Base-by-base conservation (phyloP, 2,888 invertebrate species). In the Seira musarum region DNA sequence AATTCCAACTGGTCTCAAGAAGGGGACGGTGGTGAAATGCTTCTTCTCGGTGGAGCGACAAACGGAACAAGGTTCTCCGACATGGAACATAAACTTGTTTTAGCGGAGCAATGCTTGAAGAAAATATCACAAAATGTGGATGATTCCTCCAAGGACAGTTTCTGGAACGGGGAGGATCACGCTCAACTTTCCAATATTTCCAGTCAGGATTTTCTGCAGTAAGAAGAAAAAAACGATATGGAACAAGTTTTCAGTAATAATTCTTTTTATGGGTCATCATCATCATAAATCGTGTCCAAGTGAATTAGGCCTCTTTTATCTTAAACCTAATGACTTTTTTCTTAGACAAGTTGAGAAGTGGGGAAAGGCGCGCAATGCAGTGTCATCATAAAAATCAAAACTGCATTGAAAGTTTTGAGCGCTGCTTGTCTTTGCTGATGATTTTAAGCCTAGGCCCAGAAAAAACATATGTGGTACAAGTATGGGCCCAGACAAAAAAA, bases 71-170 rank as follows among this genome's bases (percentile, higher is more conserved):
- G 85, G 60, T 84, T 87, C 71, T 82, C 87, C 17, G 87, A 84
- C 57, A 53, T 87, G 82, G 87, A 87, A 64, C 87, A 87, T 64
- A 85, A 85, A 73, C 80, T 87, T 6, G 84, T 84, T 1, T 60
- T 71, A 63, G 85, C 84, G n/a, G 87, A 87, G 64, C 84, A 84
- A 66, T 84, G 81, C 2, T 86, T 84, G 85, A 85, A 83, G 79
- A 80, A 73, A 78, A 65, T 84, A 21, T 77, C 75, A 17, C 80
- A 61, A 30, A 70, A 66, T 63, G 5, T 17, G 63, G 73, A 77
- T 25, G 68, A 72, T 15, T 21, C 65, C 15, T 73, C 67, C 5
- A 60, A 53, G 25, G 49, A 63, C 49, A 49, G 15, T 74, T 72
- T 75, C n/a, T 30, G 30, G 10, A 75, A 69, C 24, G 80, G 69